Base-by-base conservation (phyloP, 2,888 invertebrate genomes). In the Synergus laeviventris region DNA sequence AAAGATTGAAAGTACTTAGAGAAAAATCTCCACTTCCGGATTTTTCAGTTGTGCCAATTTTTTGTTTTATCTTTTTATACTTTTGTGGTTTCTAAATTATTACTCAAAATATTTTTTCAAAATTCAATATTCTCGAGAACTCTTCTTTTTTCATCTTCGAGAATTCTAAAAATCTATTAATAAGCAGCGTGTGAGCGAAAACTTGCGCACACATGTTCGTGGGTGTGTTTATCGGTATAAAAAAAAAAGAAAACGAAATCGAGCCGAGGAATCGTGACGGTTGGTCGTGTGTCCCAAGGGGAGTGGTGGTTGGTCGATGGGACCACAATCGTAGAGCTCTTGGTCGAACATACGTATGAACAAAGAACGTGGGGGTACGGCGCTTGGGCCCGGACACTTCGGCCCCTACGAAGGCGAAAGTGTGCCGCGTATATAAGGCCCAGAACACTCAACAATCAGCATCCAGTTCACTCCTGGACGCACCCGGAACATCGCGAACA, bases 401-500 rank as follows among this genome's bases (percentile, higher is more conserved):
- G 87, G 87, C 87, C 87, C 88, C 81, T 88, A 89, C 89, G 89
- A 91, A 91, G 91, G 92, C 92, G 92, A 93, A 93, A 93, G 93
- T 92, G 90, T 91, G 90, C 89, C 91, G 83, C 90, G 92, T 93
- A 93, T 93, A 93, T 92, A 93, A 93, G 92, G 91, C 91, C 91
- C 90, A 88, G 91, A 90, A 91, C 85, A 89, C 88, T 88, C 87
- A 90, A 89, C 91, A 91, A 91, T 91, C 91, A 91, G 91, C 91
- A 92, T 92, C 92, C 93, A 93, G 93, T 93, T 92, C 92, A 92
- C 89, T 91, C 90, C 92, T 92, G 92, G 92, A 92, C 92, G 91
- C 89, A 90, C 89, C 90, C 87, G 89, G 91, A 88, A 91, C 89
- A 86, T 92, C 91, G 88, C 86, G 87, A 87, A 84, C 83, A 83